Percentiles rank a stretch among this genome's conserved stretches.
These are phyloP conservation scores for Spisula subtruncata DNA, from an alignment of 2,888 invertebrate species.

Conservation along the genomic window DNA sequence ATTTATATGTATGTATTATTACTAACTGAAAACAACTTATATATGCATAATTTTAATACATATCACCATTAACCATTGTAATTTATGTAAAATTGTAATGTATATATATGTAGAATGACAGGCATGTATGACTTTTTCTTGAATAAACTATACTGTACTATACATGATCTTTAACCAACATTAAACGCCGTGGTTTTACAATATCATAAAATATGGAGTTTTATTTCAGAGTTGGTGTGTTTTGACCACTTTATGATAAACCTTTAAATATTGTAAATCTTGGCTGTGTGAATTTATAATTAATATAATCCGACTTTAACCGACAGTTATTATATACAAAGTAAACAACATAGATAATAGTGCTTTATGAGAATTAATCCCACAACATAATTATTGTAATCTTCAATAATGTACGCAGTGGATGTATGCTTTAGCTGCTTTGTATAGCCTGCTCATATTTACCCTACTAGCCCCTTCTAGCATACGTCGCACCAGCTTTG, in stretches of 20 bases:
- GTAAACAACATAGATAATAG: not conserved
- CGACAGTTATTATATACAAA: not conserved
- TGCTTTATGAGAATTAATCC: not conserved
- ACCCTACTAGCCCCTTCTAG: no score
- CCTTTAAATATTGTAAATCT: not conserved
- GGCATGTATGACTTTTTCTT: no score
- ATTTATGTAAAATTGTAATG: no score
- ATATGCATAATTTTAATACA: no score
- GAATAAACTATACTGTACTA: no score
- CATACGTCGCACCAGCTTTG: no score
- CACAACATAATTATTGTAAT: not conserved
- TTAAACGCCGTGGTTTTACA: not conserved
- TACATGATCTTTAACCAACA: no score
- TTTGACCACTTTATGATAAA: not conserved
- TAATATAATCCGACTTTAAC: constrained; percentile 4
- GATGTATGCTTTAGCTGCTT: not conserved
- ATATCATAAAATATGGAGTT: not conserved
- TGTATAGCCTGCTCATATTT: no score
- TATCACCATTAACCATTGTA: no score
- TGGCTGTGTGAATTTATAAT: not conserved
- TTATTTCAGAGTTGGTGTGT: not conserved
- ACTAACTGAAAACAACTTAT: no score
- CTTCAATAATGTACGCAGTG: not conserved
- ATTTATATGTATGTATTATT: no score
- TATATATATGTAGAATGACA: no score